Conservation (phyloP, 2,113 vertebrate genomes). For the Donacobius atricapilla region DNA sequence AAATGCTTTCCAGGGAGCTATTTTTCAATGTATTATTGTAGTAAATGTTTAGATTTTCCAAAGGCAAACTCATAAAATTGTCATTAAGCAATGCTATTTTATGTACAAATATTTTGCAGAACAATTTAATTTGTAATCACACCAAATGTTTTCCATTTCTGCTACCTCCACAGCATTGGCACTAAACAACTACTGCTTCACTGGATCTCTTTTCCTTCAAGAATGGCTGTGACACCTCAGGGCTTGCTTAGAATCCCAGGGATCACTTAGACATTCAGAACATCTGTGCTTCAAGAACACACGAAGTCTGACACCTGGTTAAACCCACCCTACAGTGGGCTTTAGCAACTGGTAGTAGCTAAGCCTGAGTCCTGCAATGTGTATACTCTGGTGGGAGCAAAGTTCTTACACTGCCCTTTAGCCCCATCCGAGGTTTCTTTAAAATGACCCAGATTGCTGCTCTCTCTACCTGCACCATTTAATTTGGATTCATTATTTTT, state of each 20-base stretch:
- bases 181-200: background rate
- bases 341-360: background rate
- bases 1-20: conserved; percentile 26
- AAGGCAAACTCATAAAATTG: conserved; percentile 20
- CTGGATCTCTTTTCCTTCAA: background rate
- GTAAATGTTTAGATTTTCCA: conserved; percentile 30
- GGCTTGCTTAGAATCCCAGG: background rate
- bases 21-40: conserved; percentile 25
- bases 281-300: background rate
- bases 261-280: background rate
- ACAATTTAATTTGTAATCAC: background rate
- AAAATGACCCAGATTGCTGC: background rate
- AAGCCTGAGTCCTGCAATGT: background rate
- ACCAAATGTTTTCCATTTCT: background rate
- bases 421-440: background rate
- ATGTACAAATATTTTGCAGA: conserved; percentile 18
- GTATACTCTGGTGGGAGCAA: background rate
- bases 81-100: conserved; percentile 16
- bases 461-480: background rate
- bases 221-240: background rate
- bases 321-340: background rate
- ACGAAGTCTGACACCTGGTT: background rate
- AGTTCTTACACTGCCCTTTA: background rate
- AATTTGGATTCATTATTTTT: background rate
- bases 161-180: background rate